Conservation (phyloP, 1,140 invertebrate genomes). For the Reticulitermes speratus region DNA sequence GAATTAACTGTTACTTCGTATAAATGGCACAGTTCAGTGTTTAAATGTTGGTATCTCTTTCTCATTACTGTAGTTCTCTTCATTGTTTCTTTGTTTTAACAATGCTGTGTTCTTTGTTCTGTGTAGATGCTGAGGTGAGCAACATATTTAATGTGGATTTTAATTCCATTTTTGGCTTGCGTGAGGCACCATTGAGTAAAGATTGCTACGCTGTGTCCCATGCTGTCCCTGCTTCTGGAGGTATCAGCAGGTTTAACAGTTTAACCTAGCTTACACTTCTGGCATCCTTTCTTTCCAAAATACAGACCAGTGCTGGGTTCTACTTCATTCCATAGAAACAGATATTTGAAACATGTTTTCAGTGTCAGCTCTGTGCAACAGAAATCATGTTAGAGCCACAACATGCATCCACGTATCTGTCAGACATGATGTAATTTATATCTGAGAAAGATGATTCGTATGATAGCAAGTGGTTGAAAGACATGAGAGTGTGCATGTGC, state of each 20-base stretch:
- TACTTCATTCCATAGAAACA: too few species aligned
- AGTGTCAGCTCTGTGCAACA: too few species aligned
- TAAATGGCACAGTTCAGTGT: constrained; percentile 1
- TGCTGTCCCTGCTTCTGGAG: not conserved
- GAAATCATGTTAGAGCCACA: too few species aligned
- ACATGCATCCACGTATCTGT: too few species aligned
- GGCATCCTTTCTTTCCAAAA: not conserved
- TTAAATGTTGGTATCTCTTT: constrained; percentile 5
- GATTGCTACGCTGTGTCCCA: not conserved
- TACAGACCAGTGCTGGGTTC: not conserved
- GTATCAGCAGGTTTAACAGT: not conserved
- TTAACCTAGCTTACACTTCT: not conserved
- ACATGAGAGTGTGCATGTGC: too few species aligned
- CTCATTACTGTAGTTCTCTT: constrained; percentile 1
- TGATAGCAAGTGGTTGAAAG: too few species aligned
- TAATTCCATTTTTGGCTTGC: constrained; percentile 42
- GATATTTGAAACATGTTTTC: too few species aligned
- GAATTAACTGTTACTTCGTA: not conserved
- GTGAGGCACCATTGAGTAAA: constrained; percentile 1
- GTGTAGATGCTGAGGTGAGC: constrained; percentile 40
- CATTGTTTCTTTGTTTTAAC: not conserved
- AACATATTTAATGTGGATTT: constrained; percentile 47
- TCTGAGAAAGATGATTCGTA: too few species aligned
- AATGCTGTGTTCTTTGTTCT: constrained; percentile 21
- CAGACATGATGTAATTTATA: too few species aligned